A percentile compares a stretch with the other conserved stretches of the same genome.
Evolutionary conservation across 2,888 invertebrate genomes (phyloP).

Genomic region (Ennomos erosarius): DNA sequence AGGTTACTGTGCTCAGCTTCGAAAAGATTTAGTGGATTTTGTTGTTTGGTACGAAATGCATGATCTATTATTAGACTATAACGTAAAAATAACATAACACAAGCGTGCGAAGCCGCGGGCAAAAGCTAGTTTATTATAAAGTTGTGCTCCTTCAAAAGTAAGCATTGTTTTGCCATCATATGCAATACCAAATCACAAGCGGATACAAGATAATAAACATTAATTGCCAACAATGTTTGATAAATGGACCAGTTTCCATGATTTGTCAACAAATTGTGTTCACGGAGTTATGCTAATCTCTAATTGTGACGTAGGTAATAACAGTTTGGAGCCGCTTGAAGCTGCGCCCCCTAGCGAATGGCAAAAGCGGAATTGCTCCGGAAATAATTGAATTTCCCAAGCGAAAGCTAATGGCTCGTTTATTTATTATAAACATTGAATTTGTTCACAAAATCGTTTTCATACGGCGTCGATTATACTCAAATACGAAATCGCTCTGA

Average conservation of each 20-base stretch:
- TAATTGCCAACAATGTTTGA: not conserved
- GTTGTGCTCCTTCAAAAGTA: no score
- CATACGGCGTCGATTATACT: conserved; percentile 39
- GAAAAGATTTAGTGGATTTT: no score
- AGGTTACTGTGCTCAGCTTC: no score
- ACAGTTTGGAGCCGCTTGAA: conserved; percentile 40
- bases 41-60: no score
- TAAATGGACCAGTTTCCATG: conserved; percentile 6
- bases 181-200: no score
- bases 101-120: no score
- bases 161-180: no score
- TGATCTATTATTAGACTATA: no score
- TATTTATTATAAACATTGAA: conserved; percentile 58
- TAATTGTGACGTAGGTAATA: conserved; percentile 39
- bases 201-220: not conserved
- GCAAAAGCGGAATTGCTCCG: conserved; percentile 44
- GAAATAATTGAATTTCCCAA: conserved; percentile 59
- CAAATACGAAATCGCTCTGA: conserved; percentile 28
- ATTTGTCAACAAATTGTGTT: conserved; percentile 25
- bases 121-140: no score
- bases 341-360: conserved; percentile 34
- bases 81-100: no score
- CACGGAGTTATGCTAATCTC: conserved; percentile 33
- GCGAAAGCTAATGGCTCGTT: conserved; percentile 56
- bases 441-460: conserved; percentile 41